phyloP scores from a whole-genome alignment of 1,140 invertebrate genomes.

The Fopius arisanus region DNA sequence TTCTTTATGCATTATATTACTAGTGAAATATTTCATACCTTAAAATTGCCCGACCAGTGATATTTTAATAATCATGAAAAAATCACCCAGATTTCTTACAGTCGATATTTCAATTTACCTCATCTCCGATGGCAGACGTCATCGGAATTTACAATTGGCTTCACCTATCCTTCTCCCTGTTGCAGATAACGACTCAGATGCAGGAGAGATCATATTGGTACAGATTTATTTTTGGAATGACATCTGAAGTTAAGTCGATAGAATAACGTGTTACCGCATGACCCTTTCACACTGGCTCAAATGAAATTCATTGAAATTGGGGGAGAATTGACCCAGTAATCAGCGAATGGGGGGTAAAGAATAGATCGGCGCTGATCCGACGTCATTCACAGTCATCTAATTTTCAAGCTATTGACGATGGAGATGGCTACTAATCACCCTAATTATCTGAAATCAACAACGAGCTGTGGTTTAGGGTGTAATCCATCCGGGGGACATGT shows the following conservation, averaged over 20 bases:
- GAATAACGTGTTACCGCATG: slow-evolving; percentile 1
- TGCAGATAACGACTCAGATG: neutral
- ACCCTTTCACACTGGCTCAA: slow-evolving; percentile 1
- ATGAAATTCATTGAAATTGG: neutral
- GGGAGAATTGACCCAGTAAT: neutral
- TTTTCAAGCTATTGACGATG: neutral
- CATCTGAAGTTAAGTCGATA: slow-evolving; percentile 8
- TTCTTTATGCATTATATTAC: neutral
- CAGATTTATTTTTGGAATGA: slow-evolving; percentile 16
- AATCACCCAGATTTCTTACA: neutral
- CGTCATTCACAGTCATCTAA: neutral
- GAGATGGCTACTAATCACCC: neutral
- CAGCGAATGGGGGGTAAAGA: neutral
- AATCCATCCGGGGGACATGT: slow-evolving; percentile 11
- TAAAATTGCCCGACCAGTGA: neutral
- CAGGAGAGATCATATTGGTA: neutral
- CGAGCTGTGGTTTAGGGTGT: neutral
- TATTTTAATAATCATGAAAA: slow-evolving; percentile 23
- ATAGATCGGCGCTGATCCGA: neutral
- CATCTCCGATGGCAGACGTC: slow-evolving; percentile 13
- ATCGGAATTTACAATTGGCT: slow-evolving; percentile 32
- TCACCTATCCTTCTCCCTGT: neutral
- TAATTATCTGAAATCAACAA: neutral
- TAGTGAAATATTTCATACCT: neutral
- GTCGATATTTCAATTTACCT: neutral